Conservation (phyloP, 2,113 vertebrate genomes). For the Trinectes maculatus region DNA sequence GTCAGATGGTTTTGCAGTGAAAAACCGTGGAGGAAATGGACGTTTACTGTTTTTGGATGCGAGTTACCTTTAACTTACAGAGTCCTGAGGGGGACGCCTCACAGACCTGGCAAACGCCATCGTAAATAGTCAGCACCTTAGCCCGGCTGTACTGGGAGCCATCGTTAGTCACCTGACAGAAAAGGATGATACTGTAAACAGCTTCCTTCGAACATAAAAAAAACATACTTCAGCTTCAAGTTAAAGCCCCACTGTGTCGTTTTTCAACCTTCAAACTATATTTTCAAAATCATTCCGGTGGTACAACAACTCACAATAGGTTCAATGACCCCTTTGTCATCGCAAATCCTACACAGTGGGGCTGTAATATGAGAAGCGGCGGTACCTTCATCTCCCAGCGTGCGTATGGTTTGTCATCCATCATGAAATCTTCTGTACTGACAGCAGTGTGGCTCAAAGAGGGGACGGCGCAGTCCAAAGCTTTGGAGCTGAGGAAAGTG, state of each 20-base stretch:
- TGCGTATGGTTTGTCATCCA: slow-evolving; percentile 78
- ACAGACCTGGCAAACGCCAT: slow-evolving; percentile 84
- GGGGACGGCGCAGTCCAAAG: slow-evolving; percentile 82
- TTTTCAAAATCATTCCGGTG: too few species aligned
- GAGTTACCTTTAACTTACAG: slow-evolving; percentile 90
- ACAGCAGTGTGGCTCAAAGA: slow-evolving; percentile 69
- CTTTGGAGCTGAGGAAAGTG: slow-evolving; percentile 84
- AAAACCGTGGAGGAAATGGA: too few species aligned
- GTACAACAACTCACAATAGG: too few species aligned
- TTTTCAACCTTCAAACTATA: too few species aligned
- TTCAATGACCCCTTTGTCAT: too few species aligned
- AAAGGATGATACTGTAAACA: neutral
- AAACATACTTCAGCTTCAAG: neutral
- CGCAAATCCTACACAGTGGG: too few species aligned
- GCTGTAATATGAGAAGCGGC: neutral
- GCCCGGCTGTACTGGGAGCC: slow-evolving; percentile 81
- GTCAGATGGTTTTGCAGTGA: too few species aligned
- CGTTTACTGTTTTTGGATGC: neutral
- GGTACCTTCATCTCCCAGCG: slow-evolving; percentile 88
- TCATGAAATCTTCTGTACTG: slow-evolving; percentile 76
- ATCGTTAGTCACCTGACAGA: slow-evolving; percentile 82
- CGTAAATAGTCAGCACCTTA: slow-evolving; percentile 82
- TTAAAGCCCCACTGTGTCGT: too few species aligned
- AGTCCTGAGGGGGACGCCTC: slow-evolving; percentile 74
- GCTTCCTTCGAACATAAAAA: too few species aligned